Percentiles rank a stretch among this genome's conserved stretches.
phyloP scores from a whole-genome alignment of 2,113 vertebrate species.

The Oceanites oceanicus region DNA sequence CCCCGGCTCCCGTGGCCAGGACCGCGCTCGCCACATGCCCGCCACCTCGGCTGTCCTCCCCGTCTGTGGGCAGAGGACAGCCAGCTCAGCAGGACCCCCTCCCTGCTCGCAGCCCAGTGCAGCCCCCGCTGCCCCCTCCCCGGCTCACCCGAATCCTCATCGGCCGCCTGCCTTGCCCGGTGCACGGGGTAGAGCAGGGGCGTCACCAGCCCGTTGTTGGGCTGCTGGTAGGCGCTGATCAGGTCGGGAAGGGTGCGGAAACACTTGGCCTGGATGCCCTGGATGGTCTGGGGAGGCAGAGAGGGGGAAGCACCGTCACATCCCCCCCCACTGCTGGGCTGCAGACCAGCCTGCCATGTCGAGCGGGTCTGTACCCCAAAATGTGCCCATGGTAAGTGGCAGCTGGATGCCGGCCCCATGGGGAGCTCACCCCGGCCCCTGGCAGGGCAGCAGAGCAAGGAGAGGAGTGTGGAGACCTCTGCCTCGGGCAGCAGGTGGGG shows the following conservation, averaged over 20 bases:
- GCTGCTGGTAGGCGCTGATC: slow-evolving; percentile 82
- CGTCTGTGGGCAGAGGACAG: slow-evolving; percentile 28
- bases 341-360: background rate
- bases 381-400: background rate
- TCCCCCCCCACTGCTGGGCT: background rate
- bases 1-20: background rate
- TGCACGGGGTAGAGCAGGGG: slow-evolving; percentile 80
- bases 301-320: rapidly evolving
- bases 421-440: background rate
- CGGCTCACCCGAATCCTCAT: slow-evolving; percentile 79
- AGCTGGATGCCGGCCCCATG: rapidly evolving
- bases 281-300: slow-evolving; percentile 73
- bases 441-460: background rate
- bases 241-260: slow-evolving; percentile 83
- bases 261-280: slow-evolving; percentile 85
- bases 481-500: background rate
- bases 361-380: background rate
- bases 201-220: slow-evolving; percentile 84
- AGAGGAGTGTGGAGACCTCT: background rate
- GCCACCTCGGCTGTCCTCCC: slow-evolving; percentile 75
- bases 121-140: rapidly evolving
- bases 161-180: slow-evolving; percentile 52
- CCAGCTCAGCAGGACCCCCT: background rate
- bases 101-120: rapidly evolving
- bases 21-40: background rate